phyloP scores from a whole-genome alignment of 2,888 invertebrate species.

The Amblyjoppa proteus region DNA sequence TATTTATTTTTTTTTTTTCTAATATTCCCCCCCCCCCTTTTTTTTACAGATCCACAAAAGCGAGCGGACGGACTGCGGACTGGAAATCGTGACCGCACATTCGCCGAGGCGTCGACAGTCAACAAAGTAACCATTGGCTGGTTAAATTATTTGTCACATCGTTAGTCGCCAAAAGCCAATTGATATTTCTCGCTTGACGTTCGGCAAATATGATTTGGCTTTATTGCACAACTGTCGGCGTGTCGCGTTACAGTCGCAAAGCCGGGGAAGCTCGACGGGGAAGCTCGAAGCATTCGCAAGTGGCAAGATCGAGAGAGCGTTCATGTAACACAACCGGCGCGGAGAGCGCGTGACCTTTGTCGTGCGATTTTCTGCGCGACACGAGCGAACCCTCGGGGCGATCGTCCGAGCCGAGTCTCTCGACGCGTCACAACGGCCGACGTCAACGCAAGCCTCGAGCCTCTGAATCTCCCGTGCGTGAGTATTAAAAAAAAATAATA shows the following conservation, averaged over 20 bases:
- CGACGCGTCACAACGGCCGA: neutral
- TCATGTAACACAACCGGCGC: conserved; percentile 13
- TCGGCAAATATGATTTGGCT: neutral
- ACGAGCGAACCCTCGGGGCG: neutral
- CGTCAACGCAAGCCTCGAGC: neutral
- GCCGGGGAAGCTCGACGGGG: neutral
- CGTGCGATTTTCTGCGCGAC: conserved; percentile 22
- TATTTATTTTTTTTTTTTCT: conserved; percentile 3
- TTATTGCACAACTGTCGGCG: conserved; percentile 33
- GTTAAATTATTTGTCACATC: neutral
- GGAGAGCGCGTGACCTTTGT: conserved; percentile 21
- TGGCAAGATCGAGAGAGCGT: neutral
- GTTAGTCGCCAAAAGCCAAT: neutral
- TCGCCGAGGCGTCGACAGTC: too few relatives aligned
- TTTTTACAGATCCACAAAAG: neutral
- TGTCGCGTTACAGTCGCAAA: neutral
- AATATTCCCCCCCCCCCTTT: neutral
- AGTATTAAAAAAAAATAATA: neutral
- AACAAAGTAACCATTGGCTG: too few relatives aligned
- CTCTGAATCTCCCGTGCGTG: neutral
- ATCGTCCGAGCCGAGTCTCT: neutral
- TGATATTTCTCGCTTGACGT: neutral
- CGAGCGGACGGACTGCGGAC: neutral
- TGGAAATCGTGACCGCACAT: neutral
- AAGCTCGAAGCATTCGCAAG: neutral